Base-by-base conservation (phyloP, 1,140 invertebrate genomes). In the Dreissena polymorpha region DNA sequence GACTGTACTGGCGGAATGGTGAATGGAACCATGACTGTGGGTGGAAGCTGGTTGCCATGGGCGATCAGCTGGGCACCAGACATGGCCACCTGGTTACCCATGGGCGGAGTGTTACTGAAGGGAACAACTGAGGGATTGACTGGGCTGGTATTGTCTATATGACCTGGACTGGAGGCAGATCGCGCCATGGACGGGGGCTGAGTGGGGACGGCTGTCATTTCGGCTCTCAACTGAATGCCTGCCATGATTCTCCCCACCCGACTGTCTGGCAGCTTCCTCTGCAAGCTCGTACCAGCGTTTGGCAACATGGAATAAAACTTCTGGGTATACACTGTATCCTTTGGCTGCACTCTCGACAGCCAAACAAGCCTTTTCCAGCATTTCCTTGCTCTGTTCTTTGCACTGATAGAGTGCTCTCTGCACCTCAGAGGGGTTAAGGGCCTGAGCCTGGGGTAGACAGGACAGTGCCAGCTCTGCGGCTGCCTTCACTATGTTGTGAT, bases 381-480 rank as follows among this genome's bases (percentile, higher is more conserved):
- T 99, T 18, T 96, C 94, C 88, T 97, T 96, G 91, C 97, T 98
- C 91, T 99, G 98, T 92, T 99, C 98, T 92, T 99, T 99, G 91
- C 99, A 99, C 94, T 97, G 93, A 92, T 94, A 81, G 87, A 99
- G 96, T 25, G 98, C 98, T 86, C 98, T 94, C 90, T 98, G 97
- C 63, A 99, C 99, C 94, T 99, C 98, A 90, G 97, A 98, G 1
- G 97, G 97, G 94, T 99, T 99, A 21, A 99, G 95, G 39, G 98
- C 97, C 90, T 98, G 97, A 12, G 98, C 97, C 92, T 99, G 97
- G 12, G 97, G 97, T 73, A 99, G 92, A 87, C 98, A 98, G 0
- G 97, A 98, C 0, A 99, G 93, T 0, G 98, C 98, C 51, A 99
- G 93, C 93, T 99, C 97, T 0, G 98, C 98, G 5, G 98, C 98